phyloP scores from a whole-genome alignment of 2,888 invertebrate species.

The Parasteatoda lunata region DNA sequence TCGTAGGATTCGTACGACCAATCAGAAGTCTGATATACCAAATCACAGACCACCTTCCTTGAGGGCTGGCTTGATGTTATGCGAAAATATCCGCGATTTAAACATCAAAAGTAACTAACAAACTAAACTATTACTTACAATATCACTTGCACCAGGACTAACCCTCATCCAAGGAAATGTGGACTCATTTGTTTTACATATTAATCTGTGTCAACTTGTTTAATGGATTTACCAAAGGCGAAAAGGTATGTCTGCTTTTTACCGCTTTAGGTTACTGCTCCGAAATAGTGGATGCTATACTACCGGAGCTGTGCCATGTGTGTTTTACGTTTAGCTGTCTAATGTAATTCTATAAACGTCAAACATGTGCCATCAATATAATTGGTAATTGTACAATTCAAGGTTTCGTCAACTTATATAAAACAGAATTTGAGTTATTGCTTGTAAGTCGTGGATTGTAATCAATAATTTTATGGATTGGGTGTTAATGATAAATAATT shows the following conservation, averaged over 20 bases:
- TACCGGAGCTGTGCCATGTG: constrained; percentile 33
- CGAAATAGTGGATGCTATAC: constrained; percentile 27
- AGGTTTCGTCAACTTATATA: too few species aligned
- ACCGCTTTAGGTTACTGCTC: constrained; percentile 59
- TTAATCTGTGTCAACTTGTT: constrained; percentile 45
- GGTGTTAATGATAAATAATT: too few species aligned
- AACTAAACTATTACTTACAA: not conserved
- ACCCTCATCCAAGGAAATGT: constrained; percentile 46
- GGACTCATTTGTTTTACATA: constrained; percentile 61
- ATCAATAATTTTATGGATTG: too few species aligned
- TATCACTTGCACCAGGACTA: constrained; percentile 22
- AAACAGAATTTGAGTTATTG: too few species aligned
- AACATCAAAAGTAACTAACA: not conserved
- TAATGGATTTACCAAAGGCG: constrained; percentile 60
- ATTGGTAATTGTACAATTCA: too few species aligned
- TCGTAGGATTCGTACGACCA: constrained; percentile 51
- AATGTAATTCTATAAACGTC: too few species aligned
- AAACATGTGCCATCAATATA: too few species aligned
- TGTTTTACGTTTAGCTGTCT: too few species aligned
- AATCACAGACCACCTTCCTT: constrained; percentile 57
- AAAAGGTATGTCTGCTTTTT: constrained; percentile 59
- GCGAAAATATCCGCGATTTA: constrained; percentile 16
- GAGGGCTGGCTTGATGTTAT: constrained; percentile 45
- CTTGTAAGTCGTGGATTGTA: too few species aligned
- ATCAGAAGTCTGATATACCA: constrained; percentile 45